Percentiles rank a stretch among this genome's conserved stretches.
Conservation (phyloP, 2,113 vertebrate species). For the Sula dactylatra region DNA sequence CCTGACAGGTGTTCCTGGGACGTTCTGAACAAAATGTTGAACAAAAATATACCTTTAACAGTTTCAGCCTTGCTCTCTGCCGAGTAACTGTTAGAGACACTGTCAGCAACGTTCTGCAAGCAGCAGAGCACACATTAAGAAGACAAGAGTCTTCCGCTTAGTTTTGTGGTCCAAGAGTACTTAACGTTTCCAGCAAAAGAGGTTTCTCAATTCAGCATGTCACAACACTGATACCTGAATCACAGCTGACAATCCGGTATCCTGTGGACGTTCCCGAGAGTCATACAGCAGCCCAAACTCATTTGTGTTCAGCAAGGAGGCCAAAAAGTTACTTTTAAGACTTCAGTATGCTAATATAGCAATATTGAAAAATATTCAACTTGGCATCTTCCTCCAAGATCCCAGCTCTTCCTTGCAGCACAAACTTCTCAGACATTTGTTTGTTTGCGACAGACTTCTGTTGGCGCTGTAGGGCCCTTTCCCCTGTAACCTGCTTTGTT, state of each 20-base stretch:
- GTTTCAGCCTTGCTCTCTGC: conserved; percentile 33
- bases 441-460: background rate
- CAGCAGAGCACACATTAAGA: conserved; percentile 42
- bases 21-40: conserved; percentile 28
- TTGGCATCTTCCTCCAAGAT: background rate
- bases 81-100: conserved; percentile 36
- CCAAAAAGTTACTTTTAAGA: background rate
- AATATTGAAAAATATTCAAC: background rate
- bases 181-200: background rate
- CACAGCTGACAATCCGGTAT: background rate
- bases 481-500: background rate
- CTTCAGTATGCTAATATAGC: background rate
- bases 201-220: background rate
- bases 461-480: background rate
- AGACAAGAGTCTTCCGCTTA: background rate
- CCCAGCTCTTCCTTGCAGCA: background rate
- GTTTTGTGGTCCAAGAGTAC: background rate
- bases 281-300: background rate
- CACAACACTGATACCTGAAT: background rate
- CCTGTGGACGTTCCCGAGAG: background rate
- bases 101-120: conserved; percentile 28
- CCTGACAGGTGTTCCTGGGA: conserved; percentile 45
- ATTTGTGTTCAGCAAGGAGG: background rate
- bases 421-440: background rate
- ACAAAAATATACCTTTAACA: conserved; percentile 37